phyloP scores from a whole-genome alignment of 2,888 invertebrate species.

The Sesia bembeciformis region DNA sequence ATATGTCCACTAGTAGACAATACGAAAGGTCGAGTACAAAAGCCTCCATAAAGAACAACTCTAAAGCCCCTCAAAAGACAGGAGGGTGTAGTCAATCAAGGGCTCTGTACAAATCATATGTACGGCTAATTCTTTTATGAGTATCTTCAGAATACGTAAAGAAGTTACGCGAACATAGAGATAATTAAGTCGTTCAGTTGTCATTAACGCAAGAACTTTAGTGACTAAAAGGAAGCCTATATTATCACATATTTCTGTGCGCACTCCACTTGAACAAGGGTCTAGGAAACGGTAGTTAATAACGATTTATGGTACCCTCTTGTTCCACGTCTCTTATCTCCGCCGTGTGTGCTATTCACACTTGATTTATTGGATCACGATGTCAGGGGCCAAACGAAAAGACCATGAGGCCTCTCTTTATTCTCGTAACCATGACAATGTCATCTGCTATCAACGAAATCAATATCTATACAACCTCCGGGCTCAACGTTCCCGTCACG shows the following conservation, averaged over 20 bases:
- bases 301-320: conserved; percentile 70
- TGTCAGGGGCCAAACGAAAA: conserved; percentile 34
- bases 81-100: too few species aligned
- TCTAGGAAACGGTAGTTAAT: conserved; percentile 53
- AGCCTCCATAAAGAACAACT: too few species aligned
- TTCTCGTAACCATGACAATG: conserved; percentile 14
- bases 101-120: too few species aligned
- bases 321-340: conserved; percentile 64
- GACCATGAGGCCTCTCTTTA: conserved; percentile 22
- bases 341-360: conserved; percentile 57
- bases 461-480: conserved; percentile 3
- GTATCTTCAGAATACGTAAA: background rate
- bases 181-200: background rate
- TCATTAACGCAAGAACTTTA: background rate
- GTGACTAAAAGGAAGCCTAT: background rate
- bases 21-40: too few species aligned
- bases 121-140: too few species aligned
- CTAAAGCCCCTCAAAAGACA: too few species aligned
- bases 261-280: conserved; percentile 46
- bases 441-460: conserved; percentile 6
- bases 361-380: conserved; percentile 54
- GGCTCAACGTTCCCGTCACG: background rate
- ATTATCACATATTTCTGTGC: conserved; percentile 18
- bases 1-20: too few species aligned
- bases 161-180: background rate